Percentiles rank a stretch among this genome's conserved stretches.
Conservation (phyloP, 2,888 invertebrate genomes). For the Hedya salicella region DNA sequence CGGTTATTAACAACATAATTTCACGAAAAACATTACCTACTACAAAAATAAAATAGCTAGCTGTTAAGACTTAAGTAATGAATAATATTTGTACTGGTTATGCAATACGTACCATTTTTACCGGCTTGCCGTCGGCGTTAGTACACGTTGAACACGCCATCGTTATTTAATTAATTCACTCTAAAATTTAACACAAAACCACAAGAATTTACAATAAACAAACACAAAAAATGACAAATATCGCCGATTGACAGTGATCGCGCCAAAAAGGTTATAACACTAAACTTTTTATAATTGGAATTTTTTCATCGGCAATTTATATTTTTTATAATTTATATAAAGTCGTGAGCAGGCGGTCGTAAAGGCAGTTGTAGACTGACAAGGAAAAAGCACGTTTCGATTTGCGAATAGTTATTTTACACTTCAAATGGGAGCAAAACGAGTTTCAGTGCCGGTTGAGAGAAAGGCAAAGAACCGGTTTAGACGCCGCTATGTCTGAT, state of each 20-base stretch:
- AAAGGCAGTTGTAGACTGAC: constrained; percentile 24
- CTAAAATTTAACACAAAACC: constrained; percentile 45
- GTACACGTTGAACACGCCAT: constrained; percentile 72
- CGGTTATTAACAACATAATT: too few species aligned
- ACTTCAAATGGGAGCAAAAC: constrained; percentile 49
- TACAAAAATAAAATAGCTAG: too few species aligned
- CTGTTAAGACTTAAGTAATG: background rate
- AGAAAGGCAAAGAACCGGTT: constrained; percentile 58
- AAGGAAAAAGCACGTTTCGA: constrained; percentile 11
- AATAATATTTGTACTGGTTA: background rate
- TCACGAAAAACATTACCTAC: too few species aligned
- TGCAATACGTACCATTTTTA: constrained; percentile 66
- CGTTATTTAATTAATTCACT: constrained; percentile 41
- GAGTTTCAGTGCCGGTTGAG: constrained; percentile 48
- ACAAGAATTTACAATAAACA: constrained; percentile 42
- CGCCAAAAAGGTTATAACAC: constrained; percentile 2
- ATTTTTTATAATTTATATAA: constrained; percentile 16
- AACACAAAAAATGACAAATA: constrained; percentile 43
- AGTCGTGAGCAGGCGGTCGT: constrained; percentile 6
- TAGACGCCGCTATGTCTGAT: constrained; percentile 45
- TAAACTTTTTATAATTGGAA: constrained; percentile 30
- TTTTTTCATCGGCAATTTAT: constrained; percentile 11
- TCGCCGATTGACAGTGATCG: constrained; percentile 19
- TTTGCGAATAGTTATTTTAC: constrained; percentile 48
- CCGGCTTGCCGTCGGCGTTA: constrained; percentile 59